Evolutionary conservation across 2,797 vertebrate species (phyloP).

Genomic region (Micromesistius poutassou): DNA sequence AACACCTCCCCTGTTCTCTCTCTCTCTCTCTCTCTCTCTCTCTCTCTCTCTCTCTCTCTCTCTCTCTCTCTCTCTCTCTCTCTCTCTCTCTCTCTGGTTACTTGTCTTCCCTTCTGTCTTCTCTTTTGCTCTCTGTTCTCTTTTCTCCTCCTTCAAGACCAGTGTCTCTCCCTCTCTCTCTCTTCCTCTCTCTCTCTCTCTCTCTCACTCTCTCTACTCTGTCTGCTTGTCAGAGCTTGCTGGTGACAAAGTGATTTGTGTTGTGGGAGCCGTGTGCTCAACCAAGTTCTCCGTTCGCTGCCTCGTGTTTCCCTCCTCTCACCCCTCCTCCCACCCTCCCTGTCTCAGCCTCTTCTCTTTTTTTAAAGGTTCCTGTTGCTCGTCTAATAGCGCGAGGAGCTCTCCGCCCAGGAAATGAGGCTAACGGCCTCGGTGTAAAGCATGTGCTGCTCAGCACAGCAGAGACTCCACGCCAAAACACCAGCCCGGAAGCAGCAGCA

Average conservation of each 20-base stretch:
- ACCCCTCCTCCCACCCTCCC: constrained; percentile 15
- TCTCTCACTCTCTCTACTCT: constrained; percentile 34
- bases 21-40: constrained; percentile 6
- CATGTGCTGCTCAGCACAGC: constrained; percentile 68
- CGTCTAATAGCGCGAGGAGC: constrained; percentile 66
- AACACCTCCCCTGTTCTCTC: constrained; percentile 2
- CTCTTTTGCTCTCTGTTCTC: constrained; percentile 22
- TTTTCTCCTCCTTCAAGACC: neutral
- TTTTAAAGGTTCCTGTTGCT: constrained; percentile 74
- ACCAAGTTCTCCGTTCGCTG: constrained; percentile 53
- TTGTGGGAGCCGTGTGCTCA: constrained; percentile 62
- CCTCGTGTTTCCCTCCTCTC: constrained; percentile 38
- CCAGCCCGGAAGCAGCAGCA: constrained; percentile 12
- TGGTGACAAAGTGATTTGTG: constrained; percentile 76
- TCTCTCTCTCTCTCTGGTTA: constrained; percentile 18
- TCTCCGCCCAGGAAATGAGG: constrained; percentile 84
- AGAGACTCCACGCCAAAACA: constrained; percentile 55
- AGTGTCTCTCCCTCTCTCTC: constrained; percentile 28
- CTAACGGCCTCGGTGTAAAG: constrained; percentile 73
- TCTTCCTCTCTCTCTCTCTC: constrained; percentile 33
- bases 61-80: constrained; percentile 6
- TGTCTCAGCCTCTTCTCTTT: constrained; percentile 25
- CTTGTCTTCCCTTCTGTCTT: constrained; percentile 37
- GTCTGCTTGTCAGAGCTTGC: constrained; percentile 70
- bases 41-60: constrained; percentile 14